Evolutionary conservation across 1,140 invertebrate genomes (phyloP), one percentile per base, ranked within the genome.

Genomic region (Sminthurinus signatus): DNA sequence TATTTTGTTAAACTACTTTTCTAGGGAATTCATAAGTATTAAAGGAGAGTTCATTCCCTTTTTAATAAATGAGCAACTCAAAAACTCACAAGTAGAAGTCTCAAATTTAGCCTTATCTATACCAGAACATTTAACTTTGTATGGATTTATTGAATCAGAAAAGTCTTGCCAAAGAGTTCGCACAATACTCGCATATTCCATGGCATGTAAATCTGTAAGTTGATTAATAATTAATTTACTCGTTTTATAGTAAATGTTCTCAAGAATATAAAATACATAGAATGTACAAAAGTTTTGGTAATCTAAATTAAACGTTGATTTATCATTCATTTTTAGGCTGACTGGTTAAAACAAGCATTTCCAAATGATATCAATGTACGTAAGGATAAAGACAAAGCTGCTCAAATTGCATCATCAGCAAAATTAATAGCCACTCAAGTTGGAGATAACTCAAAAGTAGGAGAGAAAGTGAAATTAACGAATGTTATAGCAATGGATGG

Each of bases 401-500:
- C 29, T 2, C 51, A 27, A 8, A 68, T 68, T 52, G 36, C 54
- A 25, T 64, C 52, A 32, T 27, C 48, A 10, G 43, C 36, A 31
- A 62, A 56, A 58, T 19, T 65, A 29, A 32, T 61, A 12, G 55
- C 29, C 42, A 27, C 50, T 3, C 27, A 27, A 15, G 5, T 82
- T 60, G 81, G 81, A 5, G 72, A 74, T 46, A 74, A 81, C 67
- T 80, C 80, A 69, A 72, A 67, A 8, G 76, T 83, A 31, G 75
- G 74, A 44, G 77, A 80, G 29, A 78, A 78, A 62, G 75, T 75
- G 8, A 79, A 80, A 70, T 72, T 82, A 15, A 75, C 72, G 1
- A 80, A 80, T 72, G 78, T 73, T 57, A 72, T 82, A 60, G 72
- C 81, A 21, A 76, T 81, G 75, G 78, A 81, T 69, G 72, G 79